phyloP scores from a whole-genome alignment of 92 coral and sea anemone species.

The Phenganax marumi region DNA sequence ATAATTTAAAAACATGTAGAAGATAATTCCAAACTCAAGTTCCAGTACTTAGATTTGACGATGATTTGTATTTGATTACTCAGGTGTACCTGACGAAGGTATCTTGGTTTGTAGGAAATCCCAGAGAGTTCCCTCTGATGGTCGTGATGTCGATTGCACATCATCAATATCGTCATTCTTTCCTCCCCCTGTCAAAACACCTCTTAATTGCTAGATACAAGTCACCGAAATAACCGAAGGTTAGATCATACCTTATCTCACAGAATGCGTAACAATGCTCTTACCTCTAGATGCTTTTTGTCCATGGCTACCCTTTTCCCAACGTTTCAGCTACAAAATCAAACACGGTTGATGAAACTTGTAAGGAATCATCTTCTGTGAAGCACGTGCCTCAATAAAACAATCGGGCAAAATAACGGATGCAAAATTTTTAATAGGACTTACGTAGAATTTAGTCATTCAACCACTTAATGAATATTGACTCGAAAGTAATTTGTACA shows the following conservation, averaged over 20 bases:
- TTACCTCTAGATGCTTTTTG: background rate
- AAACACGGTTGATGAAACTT: too few species aligned
- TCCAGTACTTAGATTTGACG: too few species aligned
- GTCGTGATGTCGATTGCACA: slow-evolving; percentile 73
- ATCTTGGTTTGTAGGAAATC: slow-evolving; percentile 75
- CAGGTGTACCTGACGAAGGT: slow-evolving; percentile 48
- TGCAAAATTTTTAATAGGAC: too few species aligned
- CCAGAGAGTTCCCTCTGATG: slow-evolving; percentile 94
- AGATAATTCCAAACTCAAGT: too few species aligned
- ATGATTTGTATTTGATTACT: background rate
- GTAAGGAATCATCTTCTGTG: background rate
- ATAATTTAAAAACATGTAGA: too few species aligned
- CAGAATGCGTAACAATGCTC: too few species aligned
- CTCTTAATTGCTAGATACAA: background rate
- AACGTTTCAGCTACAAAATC: background rate
- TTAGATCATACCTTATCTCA: background rate
- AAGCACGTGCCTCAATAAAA: too few species aligned
- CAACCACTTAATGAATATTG: too few species aligned
- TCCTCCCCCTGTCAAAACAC: slow-evolving; percentile 62
- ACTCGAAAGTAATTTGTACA: too few species aligned
- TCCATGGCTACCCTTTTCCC: background rate
- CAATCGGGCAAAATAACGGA: too few species aligned
- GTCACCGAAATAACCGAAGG: too few species aligned
- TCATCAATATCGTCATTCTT: slow-evolving; percentile 57
- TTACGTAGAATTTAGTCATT: too few species aligned